These are phyloP conservation scores for Acanthosepion esculentum DNA, from an alignment of 2,888 invertebrate genomes.

Conservation along the genomic window DNA sequence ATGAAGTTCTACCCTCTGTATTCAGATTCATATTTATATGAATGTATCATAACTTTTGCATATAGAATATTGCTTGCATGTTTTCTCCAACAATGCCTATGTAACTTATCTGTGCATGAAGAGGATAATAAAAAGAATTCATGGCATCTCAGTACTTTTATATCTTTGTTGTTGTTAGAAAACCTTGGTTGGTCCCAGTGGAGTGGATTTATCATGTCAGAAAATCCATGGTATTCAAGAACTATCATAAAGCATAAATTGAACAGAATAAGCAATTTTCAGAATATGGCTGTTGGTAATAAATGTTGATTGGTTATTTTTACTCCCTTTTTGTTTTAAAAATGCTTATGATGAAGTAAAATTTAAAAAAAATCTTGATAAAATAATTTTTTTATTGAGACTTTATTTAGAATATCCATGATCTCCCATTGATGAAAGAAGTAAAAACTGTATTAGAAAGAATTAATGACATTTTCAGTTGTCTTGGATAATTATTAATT, in stretches of 20 bases:
- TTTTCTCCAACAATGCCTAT: neutral
- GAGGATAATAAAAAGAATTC: neutral
- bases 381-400: too few relatives aligned
- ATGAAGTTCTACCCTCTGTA: neutral
- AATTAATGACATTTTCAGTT: too few relatives aligned
- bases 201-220: neutral
- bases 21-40: neutral
- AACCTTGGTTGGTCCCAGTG: neutral
- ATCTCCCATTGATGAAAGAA: too few relatives aligned
- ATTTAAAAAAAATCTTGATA: too few relatives aligned
- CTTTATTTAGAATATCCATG: too few relatives aligned
- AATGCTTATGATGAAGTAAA: too few relatives aligned
- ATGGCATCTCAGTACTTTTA: neutral
- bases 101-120: neutral
- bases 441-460: too few relatives aligned
- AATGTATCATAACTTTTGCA: conserved; percentile 33
- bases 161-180: neutral
- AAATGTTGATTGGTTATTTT: too few relatives aligned
- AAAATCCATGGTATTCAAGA: neutral
- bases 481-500: too few relatives aligned
- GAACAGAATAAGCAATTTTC: neutral
- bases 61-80: conserved; percentile 18
- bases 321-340: too few relatives aligned
- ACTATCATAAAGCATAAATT: neutral
- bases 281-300: neutral